A percentile compares a stretch with the other conserved stretches of the same genome.
Evolutionary conservation across 2,113 vertebrate genomes (phyloP).

Genomic region (Hipposideros armiger): DNA sequence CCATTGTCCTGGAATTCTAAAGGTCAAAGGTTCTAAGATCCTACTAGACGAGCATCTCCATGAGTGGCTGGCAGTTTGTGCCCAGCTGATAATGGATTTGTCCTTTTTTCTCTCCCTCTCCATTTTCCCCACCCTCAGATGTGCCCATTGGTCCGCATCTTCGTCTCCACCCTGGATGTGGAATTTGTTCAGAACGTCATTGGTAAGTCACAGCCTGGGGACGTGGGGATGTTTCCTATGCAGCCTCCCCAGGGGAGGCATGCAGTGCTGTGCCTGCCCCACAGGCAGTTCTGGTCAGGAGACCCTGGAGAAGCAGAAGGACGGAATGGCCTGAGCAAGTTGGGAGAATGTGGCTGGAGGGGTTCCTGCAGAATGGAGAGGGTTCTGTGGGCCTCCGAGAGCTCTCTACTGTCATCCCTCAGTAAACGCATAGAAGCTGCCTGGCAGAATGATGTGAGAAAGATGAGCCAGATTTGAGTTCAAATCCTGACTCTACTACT

Average conservation of each 20-base stretch:
- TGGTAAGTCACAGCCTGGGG: constrained; percentile 27
- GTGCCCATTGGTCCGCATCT: rapidly evolving
- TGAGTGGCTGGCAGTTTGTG: neutral
- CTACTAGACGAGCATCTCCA: neutral
- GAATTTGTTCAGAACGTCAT: rapidly evolving
- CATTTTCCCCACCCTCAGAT: neutral
- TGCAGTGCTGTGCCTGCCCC: rapidly evolving
- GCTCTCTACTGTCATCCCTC: too few relatives aligned
- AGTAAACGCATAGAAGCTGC: neutral
- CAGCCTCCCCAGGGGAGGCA: neutral
- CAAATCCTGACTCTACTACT: neutral
- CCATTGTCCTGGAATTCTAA: neutral
- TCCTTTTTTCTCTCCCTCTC: neutral
- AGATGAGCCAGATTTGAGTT: neutral
- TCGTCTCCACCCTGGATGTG: rapidly evolving
- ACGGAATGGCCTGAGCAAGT: neutral
- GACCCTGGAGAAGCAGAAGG: neutral
- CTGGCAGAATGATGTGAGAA: neutral
- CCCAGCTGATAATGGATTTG: neutral
- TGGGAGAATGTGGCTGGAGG: neutral
- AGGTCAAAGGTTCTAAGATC: neutral
- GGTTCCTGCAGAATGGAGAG: neutral
- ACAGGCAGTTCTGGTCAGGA: neutral
- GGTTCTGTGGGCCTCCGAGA: neutral
- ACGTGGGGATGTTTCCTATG: neutral